Base-by-base conservation (phyloP, 2,113 vertebrate species). In the Arothron firmamentum region DNA sequence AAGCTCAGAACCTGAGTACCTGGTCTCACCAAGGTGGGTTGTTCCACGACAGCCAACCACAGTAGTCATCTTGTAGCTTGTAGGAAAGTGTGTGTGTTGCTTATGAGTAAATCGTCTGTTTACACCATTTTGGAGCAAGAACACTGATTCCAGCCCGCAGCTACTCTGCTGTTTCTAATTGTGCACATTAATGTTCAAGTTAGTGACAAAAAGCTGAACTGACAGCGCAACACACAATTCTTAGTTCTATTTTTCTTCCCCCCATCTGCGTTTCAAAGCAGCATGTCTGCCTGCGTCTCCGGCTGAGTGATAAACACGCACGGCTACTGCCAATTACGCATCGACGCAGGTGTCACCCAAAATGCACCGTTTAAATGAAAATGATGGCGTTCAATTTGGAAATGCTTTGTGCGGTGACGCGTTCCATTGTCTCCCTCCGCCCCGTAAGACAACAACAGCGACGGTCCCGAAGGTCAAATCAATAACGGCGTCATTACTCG, bases 241-340 rank as follows among this genome's bases (percentile, higher is more conserved):
- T 71, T 70, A 47, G 72, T 57, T 77, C 70, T 75, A 45, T 74
- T 77, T 77, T 76, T 74, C 67, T 62, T 46, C 6, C 47, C 52
- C 53, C 14, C 74, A 70, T 80, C 68, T 75, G 73, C 80, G 83
- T 28, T 28, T 88, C 86, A 87, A 86, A 84, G 85, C 62, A 74
- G 46, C 69, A 67, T 81, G 77, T 85, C 77, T 81, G 83, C 80
- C 76, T 17, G 41, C 65, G 74, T 76, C 79, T 85, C 72, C 18
- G 72, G 2, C 85, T 80, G 82, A 85, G 85, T 87, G 81, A 87
- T 85, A 81, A 87, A 87, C 81, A 83, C 80, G 83, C 79, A 81
- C 79, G 84, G 82, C 82, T 72, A 46, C 68, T 82, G 84, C 79
- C 85, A 89, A 88, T 89, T 89, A 88, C 72, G 76, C 81, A 85